These are phyloP conservation scores for Mus spretus DNA, from an alignment of 2,797 vertebrate species.

Conservation along the genomic window DNA sequence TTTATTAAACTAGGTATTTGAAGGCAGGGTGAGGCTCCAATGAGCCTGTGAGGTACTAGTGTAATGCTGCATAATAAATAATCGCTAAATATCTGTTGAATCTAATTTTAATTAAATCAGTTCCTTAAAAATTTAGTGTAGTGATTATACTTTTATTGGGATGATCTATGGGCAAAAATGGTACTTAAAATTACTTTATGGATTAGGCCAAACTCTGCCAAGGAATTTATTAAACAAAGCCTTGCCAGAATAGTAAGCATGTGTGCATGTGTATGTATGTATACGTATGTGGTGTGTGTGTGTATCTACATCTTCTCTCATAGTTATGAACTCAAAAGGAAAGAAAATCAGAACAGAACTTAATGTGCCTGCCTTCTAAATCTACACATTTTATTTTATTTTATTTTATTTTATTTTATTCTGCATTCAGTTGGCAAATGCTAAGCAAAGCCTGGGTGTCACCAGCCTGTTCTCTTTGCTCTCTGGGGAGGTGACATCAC, in stretches of 20 bases:
- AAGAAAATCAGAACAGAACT: slow-evolving; percentile 18
- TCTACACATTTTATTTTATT: no score
- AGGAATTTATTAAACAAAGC: slow-evolving; percentile 60
- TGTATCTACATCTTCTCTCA: background rate
- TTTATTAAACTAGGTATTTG: background rate
- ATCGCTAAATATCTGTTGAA: slow-evolving; percentile 57
- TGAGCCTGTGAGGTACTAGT: background rate
- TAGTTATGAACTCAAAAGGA: slow-evolving; percentile 44
- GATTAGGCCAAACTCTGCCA: slow-evolving; percentile 51
- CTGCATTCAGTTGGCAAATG: background rate
- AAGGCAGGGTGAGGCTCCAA: background rate
- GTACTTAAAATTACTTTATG: slow-evolving; percentile 67
- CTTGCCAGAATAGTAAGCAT: slow-evolving; percentile 4
- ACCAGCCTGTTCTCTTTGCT: background rate
- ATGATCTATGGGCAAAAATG: slow-evolving; percentile 56
- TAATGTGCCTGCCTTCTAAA: background rate
- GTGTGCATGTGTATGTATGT: background rate
- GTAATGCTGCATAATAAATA: slow-evolving; percentile 57
- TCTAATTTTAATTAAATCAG: slow-evolving; percentile 76
- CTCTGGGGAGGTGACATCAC: background rate
- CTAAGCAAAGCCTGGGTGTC: background rate
- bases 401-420: background rate
- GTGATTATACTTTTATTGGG: slow-evolving; percentile 66
- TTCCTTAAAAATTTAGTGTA: slow-evolving; percentile 60
- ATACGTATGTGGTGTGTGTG: background rate